Base-by-base conservation (phyloP, 2,797 vertebrate genomes). In the Lycodopsis pacificus region DNA sequence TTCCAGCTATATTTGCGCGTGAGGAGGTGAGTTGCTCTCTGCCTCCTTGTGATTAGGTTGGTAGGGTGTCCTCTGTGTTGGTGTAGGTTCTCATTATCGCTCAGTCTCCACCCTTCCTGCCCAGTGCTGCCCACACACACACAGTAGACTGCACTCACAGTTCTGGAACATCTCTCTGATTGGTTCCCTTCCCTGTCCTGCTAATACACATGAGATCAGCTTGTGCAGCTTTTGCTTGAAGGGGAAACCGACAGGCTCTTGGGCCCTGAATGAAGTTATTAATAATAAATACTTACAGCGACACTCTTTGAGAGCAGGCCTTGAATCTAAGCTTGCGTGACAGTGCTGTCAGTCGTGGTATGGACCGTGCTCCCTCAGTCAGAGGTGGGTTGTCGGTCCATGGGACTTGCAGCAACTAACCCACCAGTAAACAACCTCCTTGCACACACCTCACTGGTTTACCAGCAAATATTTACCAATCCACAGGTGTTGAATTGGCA, bases 31-130 rank as follows among this genome's bases (percentile, higher is more conserved):
- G 15, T 48, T 48, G 22, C 51, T 66, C 66, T 69, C 53, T 65
- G n/a, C 42, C 65, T 84, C 77, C 69, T 79, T 65, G n/a, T 87
- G 84, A 82, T 87, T 71, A 73, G 48, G 19, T 64, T 64, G 65
- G 57, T 54, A 19, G 46, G 25, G 70, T 75, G 76, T 69, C 80
- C 69, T 82, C 59, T 77, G 70, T 53, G n/a, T 76, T 64, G 68
- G 85, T 81, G 65, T 25, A 87, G 87, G 75, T 85, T 88, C 68
- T 90, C 72, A 87, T 89, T 88, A 90, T 88, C 84, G 82, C 61
- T 73, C 40, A 15, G 77, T 86, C 87, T 79, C 90, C 92, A 88
- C 87, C 89, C 91, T 90, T 92, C 90, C 90, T 88, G 86, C 67
- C 81, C 83, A 81, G 82, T 91, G 88, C 90, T 88, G 86, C 67